A percentile compares a stretch with the other conserved stretches of the same genome.
Conservation (phyloP, 2,888 invertebrate genomes). For the Oegoconia quadripuncta region DNA sequence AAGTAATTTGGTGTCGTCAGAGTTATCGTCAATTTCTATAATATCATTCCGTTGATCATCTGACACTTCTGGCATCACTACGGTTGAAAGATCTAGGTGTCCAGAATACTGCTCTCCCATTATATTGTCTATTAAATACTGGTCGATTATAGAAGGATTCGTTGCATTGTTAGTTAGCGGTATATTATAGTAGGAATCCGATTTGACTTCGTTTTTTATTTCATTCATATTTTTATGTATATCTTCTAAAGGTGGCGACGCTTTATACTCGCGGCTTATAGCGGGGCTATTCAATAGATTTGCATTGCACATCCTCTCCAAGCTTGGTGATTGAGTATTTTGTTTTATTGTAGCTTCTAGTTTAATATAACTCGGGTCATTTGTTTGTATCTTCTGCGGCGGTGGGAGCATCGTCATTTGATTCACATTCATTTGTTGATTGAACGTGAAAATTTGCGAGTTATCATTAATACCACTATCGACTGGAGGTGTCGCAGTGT, state of each 20-base stretch:
- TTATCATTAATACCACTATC: constrained; percentile 45
- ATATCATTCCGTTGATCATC: constrained; percentile 61
- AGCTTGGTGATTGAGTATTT: constrained; percentile 66
- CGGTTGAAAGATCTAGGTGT: constrained; percentile 56
- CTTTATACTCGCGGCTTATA: constrained; percentile 62
- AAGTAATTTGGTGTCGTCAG: constrained; percentile 65
- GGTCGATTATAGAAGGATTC: constrained; percentile 60
- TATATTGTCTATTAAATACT: constrained; percentile 65
- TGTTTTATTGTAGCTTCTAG: constrained; percentile 68
- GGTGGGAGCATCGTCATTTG: constrained; percentile 59
- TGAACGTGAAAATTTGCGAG: constrained; percentile 64
- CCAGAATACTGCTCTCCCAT: constrained; percentile 63
- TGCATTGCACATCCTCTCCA: constrained; percentile 67
- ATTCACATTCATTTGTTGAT: constrained; percentile 61
- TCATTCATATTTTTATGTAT: constrained; percentile 67
- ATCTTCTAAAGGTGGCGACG: constrained; percentile 68
- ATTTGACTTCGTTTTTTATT: constrained; percentile 70
- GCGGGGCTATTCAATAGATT: constrained; percentile 53
- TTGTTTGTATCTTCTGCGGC: constrained; percentile 58
- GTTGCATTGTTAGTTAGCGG: constrained; percentile 44
- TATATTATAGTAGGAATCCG: constrained; percentile 61
- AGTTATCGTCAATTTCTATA: constrained; percentile 72
- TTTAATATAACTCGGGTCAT: constrained; percentile 71
- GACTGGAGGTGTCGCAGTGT: constrained; percentile 53
- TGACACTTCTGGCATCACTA: constrained; percentile 51